These are phyloP conservation scores for Eucidaris tribuloides DNA, from an alignment of 35 echinoderm and acorn worm genomes.

Conservation along the genomic window DNA sequence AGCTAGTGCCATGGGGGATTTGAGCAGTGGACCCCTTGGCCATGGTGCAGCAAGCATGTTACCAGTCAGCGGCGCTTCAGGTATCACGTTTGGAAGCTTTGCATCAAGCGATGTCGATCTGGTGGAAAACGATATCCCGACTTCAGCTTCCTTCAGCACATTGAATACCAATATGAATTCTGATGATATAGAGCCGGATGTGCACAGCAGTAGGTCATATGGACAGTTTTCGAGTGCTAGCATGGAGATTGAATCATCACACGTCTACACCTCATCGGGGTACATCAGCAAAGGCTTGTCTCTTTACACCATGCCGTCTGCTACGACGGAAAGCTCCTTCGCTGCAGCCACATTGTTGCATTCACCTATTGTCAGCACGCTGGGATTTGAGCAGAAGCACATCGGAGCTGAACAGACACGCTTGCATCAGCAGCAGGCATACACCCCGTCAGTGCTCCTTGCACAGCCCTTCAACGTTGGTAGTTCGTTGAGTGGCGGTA, in stretches of 20 bases:
- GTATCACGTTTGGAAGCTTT: conserved; percentile 28
- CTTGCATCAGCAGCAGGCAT: not conserved
- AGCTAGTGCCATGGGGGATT: conserved; percentile 4
- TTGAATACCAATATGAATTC: not conserved
- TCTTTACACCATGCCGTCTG: not conserved
- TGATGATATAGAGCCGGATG: conserved; percentile 3
- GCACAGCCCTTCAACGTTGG: conserved; percentile 13
- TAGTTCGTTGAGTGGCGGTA: not conserved
- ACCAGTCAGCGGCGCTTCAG: conserved; percentile 8
- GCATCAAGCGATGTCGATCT: conserved; percentile 10
- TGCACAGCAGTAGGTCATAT: conserved; percentile 8
- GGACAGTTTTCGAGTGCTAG: conserved; percentile 15
- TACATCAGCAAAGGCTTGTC: conserved; percentile 2
- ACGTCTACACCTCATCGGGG: not conserved
- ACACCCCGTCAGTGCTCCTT: conserved; percentile 24
- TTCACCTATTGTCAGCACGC: not conserved
- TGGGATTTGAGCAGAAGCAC: conserved; percentile 18
- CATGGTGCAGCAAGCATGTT: not conserved
- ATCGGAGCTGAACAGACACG: conserved; percentile 7
- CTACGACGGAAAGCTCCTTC: not conserved
- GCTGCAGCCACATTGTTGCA: not conserved
- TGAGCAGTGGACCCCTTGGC: not conserved
- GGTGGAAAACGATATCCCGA: conserved; percentile 9
- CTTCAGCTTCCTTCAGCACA: not conserved
- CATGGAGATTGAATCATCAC: not conserved